Conservation (phyloP, 2,888 invertebrate genomes). For the Agrotis clavis region DNA sequence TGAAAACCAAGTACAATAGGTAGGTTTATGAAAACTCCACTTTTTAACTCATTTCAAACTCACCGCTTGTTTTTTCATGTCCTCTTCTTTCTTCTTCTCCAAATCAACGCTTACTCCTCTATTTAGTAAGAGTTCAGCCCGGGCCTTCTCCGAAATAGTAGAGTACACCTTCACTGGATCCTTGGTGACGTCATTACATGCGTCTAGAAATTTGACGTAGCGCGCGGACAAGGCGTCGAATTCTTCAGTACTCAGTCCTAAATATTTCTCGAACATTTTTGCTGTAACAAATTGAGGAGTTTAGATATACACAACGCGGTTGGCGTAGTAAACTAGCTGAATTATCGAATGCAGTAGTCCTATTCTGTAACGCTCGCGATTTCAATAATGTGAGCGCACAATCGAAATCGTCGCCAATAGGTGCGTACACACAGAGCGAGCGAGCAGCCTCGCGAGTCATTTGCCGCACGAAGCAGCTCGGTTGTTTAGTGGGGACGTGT, state of each 20-base stretch:
- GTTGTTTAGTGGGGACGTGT: too few relatives aligned
- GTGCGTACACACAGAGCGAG: too few relatives aligned
- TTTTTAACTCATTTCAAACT: conserved; percentile 31
- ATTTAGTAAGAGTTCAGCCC: conserved; percentile 76
- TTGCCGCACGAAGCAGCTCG: too few relatives aligned
- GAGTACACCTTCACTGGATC: conserved; percentile 74
- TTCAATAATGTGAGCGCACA: too few relatives aligned
- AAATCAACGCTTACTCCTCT: conserved; percentile 78
- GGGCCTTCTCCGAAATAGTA: conserved; percentile 61
- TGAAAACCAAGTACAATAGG: too few relatives aligned
- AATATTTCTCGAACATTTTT: conserved; percentile 47
- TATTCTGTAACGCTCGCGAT: too few relatives aligned
- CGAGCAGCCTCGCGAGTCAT: too few relatives aligned
- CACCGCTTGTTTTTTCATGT: conserved; percentile 75
- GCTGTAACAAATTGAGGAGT: conserved; percentile 9
- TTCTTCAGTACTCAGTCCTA: conserved; percentile 59
- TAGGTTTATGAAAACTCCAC: not conserved
- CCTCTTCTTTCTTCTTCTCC: conserved; percentile 81
- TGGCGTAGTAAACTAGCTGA: too few relatives aligned
- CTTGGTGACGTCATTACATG: conserved; percentile 43
- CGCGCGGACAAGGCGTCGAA: conserved; percentile 61
- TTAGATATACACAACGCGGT: too few relatives aligned
- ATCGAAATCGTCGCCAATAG: too few relatives aligned
- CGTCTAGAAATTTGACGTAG: conserved; percentile 63
- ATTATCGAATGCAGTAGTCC: too few relatives aligned